Conservation (phyloP, 2,888 invertebrate species). For the Cosmopolites sordidus region DNA sequence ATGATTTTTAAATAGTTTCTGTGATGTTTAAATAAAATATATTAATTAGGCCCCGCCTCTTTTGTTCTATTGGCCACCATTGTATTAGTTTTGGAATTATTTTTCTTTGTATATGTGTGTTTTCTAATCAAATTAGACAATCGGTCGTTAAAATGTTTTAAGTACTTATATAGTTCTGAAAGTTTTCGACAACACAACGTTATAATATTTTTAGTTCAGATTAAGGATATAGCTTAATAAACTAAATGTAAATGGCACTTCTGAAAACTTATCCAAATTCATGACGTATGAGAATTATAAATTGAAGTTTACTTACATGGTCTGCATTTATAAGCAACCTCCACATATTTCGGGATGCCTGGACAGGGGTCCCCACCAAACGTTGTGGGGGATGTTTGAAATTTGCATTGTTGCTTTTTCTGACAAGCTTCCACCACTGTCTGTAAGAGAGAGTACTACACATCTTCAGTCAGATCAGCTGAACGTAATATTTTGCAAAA, state of each 20-base stretch:
- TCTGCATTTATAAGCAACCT: conserved; percentile 94
- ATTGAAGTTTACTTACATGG: conserved; percentile 73
- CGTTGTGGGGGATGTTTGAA: conserved; percentile 82
- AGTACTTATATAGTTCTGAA: too few species aligned
- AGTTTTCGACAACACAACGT: too few species aligned
- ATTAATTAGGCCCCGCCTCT: too few species aligned
- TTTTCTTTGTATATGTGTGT: too few species aligned
- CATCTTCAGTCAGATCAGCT: conserved; percentile 52
- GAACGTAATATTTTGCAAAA: conserved; percentile 34
- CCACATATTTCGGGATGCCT: conserved; percentile 85
- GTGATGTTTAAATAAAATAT: too few species aligned
- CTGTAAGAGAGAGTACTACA: conserved; percentile 86
- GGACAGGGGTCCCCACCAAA: conserved; percentile 92
- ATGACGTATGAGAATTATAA: background rate
- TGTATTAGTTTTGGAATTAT: too few species aligned
- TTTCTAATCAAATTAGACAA: background rate
- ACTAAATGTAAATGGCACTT: too few species aligned
- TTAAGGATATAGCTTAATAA: too few species aligned
- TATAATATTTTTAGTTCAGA: too few species aligned
- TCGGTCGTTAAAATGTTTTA: background rate
- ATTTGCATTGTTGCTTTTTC: conserved; percentile 87
- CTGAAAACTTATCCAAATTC: too few species aligned
- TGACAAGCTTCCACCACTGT: conserved; percentile 91
- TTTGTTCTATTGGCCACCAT: too few species aligned
- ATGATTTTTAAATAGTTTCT: too few species aligned